phyloP scores from a whole-genome alignment of 2,113 vertebrate genomes.

The Erythrolamprus reginae region DNA sequence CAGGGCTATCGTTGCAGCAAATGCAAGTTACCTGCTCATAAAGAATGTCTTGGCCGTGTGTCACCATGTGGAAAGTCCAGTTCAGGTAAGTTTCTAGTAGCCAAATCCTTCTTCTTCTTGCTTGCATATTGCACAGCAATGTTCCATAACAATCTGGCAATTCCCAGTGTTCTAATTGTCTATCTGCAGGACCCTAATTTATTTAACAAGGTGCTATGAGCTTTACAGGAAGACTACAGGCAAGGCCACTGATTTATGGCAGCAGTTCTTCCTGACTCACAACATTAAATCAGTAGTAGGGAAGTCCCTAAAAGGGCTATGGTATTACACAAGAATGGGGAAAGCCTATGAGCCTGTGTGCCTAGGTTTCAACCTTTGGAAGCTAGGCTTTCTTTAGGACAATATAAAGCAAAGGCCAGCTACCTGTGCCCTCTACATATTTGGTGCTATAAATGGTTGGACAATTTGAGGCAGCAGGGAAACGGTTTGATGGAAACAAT shows the following conservation, averaged over 20 bases:
- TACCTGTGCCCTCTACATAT: not conserved
- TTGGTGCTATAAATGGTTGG: not conserved
- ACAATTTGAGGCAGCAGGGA: not conserved
- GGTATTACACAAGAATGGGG: not conserved
- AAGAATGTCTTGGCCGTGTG: constrained; percentile 90
- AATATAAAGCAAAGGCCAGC: not conserved
- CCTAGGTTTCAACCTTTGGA: not conserved
- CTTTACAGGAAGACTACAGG: not conserved
- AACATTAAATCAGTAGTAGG: not conserved
- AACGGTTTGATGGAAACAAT: not conserved
- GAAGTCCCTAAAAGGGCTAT: not conserved
- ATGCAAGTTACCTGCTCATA: constrained; percentile 86
- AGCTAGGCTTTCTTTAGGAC: not conserved
- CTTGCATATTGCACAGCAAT: not conserved
- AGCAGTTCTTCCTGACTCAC: not conserved
- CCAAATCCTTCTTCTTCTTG: not conserved
- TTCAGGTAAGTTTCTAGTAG: constrained; percentile 64
- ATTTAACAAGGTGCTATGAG: not conserved
- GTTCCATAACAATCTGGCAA: not conserved
- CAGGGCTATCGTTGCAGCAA: constrained; percentile 88
- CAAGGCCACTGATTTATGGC: not conserved
- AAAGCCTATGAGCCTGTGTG: not conserved
- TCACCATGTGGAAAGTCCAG: constrained; percentile 71
- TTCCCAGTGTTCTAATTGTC: not conserved
- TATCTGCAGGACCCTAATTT: not conserved